Evolutionary conservation across 23 tunicate species (phyloP).

Genomic region (Styela plicata): DNA sequence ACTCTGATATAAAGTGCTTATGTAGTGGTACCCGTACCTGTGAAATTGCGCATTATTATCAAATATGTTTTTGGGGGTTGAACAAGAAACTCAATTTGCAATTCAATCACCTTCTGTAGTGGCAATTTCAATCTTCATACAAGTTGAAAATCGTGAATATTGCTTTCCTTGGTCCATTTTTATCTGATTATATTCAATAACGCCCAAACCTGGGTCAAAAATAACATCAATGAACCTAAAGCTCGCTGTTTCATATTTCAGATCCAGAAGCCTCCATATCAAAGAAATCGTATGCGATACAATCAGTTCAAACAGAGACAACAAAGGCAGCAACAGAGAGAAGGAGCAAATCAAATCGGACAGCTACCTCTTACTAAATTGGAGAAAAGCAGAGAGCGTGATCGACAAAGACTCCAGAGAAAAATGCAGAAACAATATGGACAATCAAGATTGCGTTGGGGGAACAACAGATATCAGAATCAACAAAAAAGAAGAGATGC

Average conservation of each 20-base stretch:
- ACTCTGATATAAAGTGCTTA: too few relatives aligned
- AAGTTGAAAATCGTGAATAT: too few relatives aligned
- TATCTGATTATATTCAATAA: too few relatives aligned
- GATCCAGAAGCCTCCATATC: constrained; percentile 84
- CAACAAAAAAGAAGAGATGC: constrained; percentile 98
- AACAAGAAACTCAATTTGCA: too few relatives aligned
- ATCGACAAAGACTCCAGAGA: constrained; percentile 72
- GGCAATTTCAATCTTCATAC: too few relatives aligned
- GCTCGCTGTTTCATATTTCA: constrained; percentile 23
- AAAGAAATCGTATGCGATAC: constrained; percentile 78
- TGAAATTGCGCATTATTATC: too few relatives aligned
- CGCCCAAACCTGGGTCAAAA: too few relatives aligned
- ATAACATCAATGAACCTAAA: too few relatives aligned
- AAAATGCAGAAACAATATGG: constrained; percentile 99
- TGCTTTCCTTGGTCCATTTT: too few relatives aligned
- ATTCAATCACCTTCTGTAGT: neutral
- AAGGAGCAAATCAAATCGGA: constrained; percentile 20
- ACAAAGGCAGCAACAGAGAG: constrained; percentile 66
- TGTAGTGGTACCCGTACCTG: too few relatives aligned
- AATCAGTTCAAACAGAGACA: constrained; percentile 86
- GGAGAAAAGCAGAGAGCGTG: constrained; percentile 88
- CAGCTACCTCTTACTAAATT: constrained; percentile 79
- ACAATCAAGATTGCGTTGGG: constrained; percentile 73
- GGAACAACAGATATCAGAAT: constrained; percentile 59
- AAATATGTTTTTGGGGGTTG: too few relatives aligned